Conservation (phyloP, 2,797 vertebrate species). For the Amblyraja radiata region DNA sequence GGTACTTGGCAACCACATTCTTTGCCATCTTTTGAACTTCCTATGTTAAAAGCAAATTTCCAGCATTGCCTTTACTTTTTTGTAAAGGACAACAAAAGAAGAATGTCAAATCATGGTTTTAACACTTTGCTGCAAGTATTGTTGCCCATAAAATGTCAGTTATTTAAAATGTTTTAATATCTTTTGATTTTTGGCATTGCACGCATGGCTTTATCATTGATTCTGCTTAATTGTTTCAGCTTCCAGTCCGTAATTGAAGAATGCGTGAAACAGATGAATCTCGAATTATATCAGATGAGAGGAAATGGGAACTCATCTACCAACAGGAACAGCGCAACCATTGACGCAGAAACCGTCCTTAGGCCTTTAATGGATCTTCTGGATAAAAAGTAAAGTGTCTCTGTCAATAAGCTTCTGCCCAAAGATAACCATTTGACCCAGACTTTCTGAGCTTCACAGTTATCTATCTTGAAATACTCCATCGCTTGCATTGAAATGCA, state of each 20-base stretch:
- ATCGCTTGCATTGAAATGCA: constrained; percentile 30
- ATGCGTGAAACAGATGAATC: constrained; percentile 88
- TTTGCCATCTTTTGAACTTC: not conserved
- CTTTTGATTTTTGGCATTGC: not conserved
- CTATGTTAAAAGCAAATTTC: not conserved
- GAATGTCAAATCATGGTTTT: not conserved
- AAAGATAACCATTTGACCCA: not conserved
- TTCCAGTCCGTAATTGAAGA: constrained; percentile 86
- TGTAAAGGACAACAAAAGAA: not conserved
- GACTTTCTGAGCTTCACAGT: not conserved
- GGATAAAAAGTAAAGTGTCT: constrained; percentile 80
- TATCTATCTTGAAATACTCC: not conserved
- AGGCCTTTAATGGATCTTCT: constrained; percentile 92
- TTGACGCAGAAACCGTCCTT: constrained; percentile 87
- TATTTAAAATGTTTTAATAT: not conserved
- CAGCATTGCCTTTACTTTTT: not conserved
- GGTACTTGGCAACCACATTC: not conserved
- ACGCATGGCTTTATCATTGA: too few relatives aligned
- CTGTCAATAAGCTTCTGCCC: not conserved
- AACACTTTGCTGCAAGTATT: not conserved
- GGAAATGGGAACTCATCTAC: constrained; percentile 57
- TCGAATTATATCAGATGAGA: constrained; percentile 84
- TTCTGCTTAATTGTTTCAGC: constrained; percentile 52
- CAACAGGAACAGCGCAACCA: constrained; percentile 74
- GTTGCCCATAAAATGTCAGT: not conserved